Conservation (phyloP, 2,888 invertebrate genomes). For the Sepiola atlantica region DNA sequence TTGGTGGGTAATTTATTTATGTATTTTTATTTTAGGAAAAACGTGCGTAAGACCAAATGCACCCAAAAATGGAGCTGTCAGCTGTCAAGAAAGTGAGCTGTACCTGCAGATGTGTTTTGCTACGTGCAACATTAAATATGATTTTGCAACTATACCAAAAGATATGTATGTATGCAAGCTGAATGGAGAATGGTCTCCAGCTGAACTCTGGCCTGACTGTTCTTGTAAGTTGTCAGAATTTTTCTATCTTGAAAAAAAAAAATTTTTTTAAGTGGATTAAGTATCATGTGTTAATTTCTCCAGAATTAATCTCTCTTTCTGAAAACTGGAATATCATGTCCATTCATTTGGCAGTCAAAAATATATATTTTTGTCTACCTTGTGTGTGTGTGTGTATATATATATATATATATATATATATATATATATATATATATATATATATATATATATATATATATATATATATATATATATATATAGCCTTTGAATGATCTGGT, state of each 20-base stretch:
- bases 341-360: no score
- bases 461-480: no score
- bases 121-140: constrained; percentile 52
- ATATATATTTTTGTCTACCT: no score
- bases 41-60: constrained; percentile 51
- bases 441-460: no score
- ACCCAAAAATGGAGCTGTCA: constrained; percentile 53
- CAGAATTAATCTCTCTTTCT: no score
- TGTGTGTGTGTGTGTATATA: no score
- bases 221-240: constrained; percentile 53
- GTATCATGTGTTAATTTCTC: no score
- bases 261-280: neutral
- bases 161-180: constrained; percentile 52
- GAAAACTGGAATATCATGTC: no score
- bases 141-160: constrained; percentile 52
- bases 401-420: no score
- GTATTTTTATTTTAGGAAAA: constrained; percentile 50
- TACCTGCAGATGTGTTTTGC: constrained; percentile 51
- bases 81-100: constrained; percentile 48
- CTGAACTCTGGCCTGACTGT: constrained; percentile 54
- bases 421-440: no score
- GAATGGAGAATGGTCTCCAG: constrained; percentile 52
- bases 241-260: neutral
- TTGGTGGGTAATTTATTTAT: neutral
- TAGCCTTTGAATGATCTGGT: no score